Percentiles rank a stretch among this genome's conserved stretches.
These are phyloP conservation scores for Thereva nobilitata DNA, from an alignment of 2,888 invertebrate species.

Conservation along the genomic window DNA sequence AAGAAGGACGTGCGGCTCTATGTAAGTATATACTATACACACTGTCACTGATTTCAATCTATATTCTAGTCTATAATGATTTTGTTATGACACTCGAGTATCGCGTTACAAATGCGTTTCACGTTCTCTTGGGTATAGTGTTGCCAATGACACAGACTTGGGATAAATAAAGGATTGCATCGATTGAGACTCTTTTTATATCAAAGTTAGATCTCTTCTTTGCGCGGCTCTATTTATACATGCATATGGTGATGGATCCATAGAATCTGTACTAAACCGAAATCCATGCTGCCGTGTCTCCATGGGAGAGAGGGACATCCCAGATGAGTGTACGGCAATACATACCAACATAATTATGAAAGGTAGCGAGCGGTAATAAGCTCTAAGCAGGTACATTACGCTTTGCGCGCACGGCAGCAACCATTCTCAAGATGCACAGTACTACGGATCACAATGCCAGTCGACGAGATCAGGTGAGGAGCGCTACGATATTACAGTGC, in stretches of 20 bases:
- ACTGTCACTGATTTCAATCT: too few species aligned
- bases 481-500: too few species aligned
- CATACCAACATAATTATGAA: constrained; percentile 33
- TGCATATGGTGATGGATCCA: constrained; percentile 17
- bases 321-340: constrained; percentile 23
- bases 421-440: constrained; percentile 21
- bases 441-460: constrained; percentile 3
- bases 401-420: too few species aligned
- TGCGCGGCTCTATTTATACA: constrained; percentile 34
- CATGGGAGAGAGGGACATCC: constrained; percentile 31
- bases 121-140: background rate
- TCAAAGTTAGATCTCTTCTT: constrained; percentile 22
- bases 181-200: constrained; percentile 24
- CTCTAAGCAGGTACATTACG: constrained; percentile 23
- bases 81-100: background rate
- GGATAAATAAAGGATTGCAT: constrained; percentile 22
- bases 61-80: too few species aligned
- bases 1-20: too few species aligned
- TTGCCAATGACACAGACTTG: constrained; percentile 1
- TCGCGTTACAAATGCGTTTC: background rate
- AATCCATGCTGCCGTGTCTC: background rate
- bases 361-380: constrained; percentile 18
- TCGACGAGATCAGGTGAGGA: background rate
- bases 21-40: too few species aligned
- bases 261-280: constrained; percentile 12